Percentiles rank a stretch among this genome's conserved stretches.
Evolutionary conservation across 2,113 vertebrate species (phyloP).

Genomic region (Rostratula benghalensis): DNA sequence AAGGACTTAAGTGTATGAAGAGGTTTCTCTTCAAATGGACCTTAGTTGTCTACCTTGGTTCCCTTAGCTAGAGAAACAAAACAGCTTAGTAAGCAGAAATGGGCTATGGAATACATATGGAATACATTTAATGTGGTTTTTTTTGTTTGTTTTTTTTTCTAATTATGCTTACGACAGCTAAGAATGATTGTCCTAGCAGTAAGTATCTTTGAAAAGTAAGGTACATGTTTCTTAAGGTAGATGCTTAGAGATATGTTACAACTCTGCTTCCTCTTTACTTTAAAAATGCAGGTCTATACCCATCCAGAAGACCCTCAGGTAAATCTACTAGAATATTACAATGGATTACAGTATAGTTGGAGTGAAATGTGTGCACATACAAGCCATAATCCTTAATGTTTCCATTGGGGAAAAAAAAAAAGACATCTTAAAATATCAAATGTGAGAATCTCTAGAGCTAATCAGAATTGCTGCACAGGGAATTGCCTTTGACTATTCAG

Average conservation of each 20-base stretch:
- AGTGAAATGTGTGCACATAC: background rate
- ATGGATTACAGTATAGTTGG: rapidly evolving
- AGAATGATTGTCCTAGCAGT: slow-evolving; percentile 88
- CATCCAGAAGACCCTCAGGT: slow-evolving; percentile 88
- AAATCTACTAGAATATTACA: background rate
- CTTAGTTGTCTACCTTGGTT: background rate
- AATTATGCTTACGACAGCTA: slow-evolving; percentile 78
- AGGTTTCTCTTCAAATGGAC: background rate
- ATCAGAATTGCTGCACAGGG: background rate
- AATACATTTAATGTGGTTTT: slow-evolving; percentile 20
- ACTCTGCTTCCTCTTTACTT: background rate
- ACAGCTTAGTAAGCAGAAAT: background rate
- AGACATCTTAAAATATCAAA: background rate
- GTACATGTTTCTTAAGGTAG: background rate
- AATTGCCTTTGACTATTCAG: background rate
- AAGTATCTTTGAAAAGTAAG: slow-evolving; percentile 76
- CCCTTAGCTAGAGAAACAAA: background rate
- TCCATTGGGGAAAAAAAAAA: background rate
- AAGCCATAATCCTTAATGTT: background rate
- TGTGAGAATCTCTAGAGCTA: background rate
- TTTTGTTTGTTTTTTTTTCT: background rate
- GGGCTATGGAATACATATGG: background rate
- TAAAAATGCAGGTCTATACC: slow-evolving; percentile 83
- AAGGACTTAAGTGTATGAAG: background rate
- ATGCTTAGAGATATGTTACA: background rate